Percentiles rank a stretch among this genome's conserved stretches.
These are phyloP conservation scores for Lucilia cuprina DNA, from an alignment of 1,140 invertebrate species.

Conservation along the genomic window DNA sequence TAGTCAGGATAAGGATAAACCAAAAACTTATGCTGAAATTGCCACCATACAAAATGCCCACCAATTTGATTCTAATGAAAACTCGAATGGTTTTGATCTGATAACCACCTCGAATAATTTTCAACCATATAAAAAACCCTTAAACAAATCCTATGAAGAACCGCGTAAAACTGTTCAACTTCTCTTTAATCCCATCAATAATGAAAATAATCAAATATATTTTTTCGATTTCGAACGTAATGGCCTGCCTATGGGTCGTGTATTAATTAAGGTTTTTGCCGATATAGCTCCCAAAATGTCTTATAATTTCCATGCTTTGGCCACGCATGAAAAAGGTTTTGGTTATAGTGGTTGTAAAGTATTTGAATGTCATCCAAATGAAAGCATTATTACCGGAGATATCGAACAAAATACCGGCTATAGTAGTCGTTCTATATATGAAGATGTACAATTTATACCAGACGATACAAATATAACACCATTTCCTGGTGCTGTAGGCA, in stretches of 20 bases:
- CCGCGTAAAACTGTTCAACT: conserved; percentile 45
- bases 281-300: conserved; percentile 90
- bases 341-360: conserved; percentile 81
- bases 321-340: conserved; percentile 79
- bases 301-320: conserved; percentile 84
- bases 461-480: conserved; percentile 82
- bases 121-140: conserved; percentile 35
- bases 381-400: conserved; percentile 81
- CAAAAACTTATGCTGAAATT: conserved; percentile 38
- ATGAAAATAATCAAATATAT: conserved; percentile 73
- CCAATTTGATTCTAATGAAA: background rate
- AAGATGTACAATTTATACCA: conserved; percentile 80
- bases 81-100: background rate
- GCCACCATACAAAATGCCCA: conserved; percentile 2
- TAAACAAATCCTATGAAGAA: conserved; percentile 22
- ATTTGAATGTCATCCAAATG: conserved; percentile 83
- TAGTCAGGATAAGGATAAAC: background rate
- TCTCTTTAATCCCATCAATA: conserved; percentile 61
- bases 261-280: conserved; percentile 83
- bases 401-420: conserved; percentile 83
- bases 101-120: background rate
- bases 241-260: conserved; percentile 73
- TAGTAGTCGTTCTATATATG: conserved; percentile 79
- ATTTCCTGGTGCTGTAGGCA: conserved; percentile 78
- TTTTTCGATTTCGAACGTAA: conserved; percentile 81